A percentile compares a stretch with the other conserved stretches of the same genome.
Evolutionary conservation across 1,140 invertebrate genomes (phyloP).

Genomic region (Ridgeia piscesae): DNA sequence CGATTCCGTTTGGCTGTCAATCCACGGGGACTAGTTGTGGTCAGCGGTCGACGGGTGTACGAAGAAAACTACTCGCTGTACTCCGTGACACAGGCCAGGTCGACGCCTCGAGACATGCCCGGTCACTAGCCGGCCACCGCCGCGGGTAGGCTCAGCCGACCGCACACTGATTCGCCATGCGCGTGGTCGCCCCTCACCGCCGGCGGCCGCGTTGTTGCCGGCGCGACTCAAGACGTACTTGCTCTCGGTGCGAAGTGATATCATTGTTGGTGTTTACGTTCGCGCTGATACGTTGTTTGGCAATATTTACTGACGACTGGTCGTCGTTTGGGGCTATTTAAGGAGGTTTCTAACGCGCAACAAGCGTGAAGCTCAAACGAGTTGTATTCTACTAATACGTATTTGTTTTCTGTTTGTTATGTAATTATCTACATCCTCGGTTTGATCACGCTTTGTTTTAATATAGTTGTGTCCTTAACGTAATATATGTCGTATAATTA

Average conservation of each 20-base stretch:
- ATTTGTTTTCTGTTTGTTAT: not conserved
- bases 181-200: too few relatives aligned
- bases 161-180: not conserved
- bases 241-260: not conserved
- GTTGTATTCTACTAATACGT: not conserved
- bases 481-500: not conserved
- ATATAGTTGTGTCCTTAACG: too few relatives aligned
- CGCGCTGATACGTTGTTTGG: not conserved
- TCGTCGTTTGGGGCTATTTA: not conserved
- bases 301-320: not conserved
- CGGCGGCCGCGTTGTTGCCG: not conserved
- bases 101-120: not conserved
- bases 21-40: not conserved
- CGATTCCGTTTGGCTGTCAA: not conserved
- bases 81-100: not conserved
- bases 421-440: not conserved
- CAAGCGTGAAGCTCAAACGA: too few relatives aligned
- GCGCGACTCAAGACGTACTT: not conserved
- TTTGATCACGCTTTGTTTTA: too few relatives aligned
- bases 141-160: not conserved
- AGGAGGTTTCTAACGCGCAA: not conserved
- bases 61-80: not conserved
- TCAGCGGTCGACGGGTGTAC: not conserved
- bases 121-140: not conserved
- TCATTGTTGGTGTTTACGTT: conserved; percentile 1